Percentiles rank a stretch among this genome's conserved stretches.
Evolutionary conservation across 2,797 vertebrate genomes (phyloP).

Genomic region (Morus bassanus): DNA sequence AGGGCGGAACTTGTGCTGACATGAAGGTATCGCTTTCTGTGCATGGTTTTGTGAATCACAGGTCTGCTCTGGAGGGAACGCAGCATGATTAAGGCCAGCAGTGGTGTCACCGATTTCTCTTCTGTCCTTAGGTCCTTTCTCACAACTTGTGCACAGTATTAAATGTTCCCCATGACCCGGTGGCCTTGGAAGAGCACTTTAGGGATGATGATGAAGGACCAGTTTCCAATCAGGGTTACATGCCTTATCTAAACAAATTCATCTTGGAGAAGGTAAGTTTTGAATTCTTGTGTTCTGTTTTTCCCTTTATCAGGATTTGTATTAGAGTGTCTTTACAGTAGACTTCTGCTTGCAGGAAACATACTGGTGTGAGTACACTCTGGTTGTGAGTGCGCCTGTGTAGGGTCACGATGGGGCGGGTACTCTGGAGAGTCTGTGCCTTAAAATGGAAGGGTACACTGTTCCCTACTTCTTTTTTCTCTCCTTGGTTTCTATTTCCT

Average conservation of each 20-base stretch:
- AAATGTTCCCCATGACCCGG: conserved; percentile 93
- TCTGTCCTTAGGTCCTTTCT: conserved; percentile 87
- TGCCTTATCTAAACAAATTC: conserved; percentile 97
- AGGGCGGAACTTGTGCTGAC: neutral
- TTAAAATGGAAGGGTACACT: neutral
- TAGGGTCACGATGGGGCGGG: rapidly evolving
- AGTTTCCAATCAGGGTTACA: conserved; percentile 98
- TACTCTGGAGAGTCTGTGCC: neutral
- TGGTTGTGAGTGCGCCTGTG: neutral
- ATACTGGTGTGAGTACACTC: neutral
- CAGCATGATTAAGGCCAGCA: neutral
- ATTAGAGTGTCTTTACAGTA: neutral
- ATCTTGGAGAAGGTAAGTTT: conserved; percentile 93
- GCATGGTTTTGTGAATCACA: neutral
- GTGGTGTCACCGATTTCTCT: neutral
- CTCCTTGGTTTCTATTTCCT: neutral
- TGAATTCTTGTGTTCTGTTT: neutral
- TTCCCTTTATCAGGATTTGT: neutral
- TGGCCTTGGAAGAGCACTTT: conserved; percentile 96
- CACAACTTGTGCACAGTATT: conserved; percentile 95
- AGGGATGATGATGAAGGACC: conserved; percentile 96
- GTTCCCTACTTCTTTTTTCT: neutral
- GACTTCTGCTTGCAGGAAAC: neutral
- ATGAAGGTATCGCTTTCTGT: neutral
- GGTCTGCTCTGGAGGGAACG: neutral